Conservation (phyloP, 2,888 invertebrate genomes). For the Drepana falcataria region DNA sequence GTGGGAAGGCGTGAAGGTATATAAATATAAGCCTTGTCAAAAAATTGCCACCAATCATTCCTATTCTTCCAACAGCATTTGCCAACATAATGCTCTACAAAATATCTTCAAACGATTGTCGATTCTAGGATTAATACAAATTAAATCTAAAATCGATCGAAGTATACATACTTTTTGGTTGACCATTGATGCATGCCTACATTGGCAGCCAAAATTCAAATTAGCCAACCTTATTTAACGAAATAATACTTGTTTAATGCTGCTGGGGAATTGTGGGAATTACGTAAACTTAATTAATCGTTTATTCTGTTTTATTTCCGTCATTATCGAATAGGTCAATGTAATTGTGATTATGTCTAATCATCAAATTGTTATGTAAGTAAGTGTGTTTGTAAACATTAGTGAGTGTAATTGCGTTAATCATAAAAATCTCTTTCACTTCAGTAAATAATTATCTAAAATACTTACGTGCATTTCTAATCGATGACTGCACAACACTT, state of each 20-base stretch:
- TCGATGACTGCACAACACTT: constrained; percentile 32
- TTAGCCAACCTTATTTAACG: background rate
- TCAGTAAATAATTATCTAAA: background rate
- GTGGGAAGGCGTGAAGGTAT: too few species aligned
- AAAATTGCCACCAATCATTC: too few species aligned
- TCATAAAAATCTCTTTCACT: background rate
- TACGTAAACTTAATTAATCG: background rate
- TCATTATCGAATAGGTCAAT: background rate
- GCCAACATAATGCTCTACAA: too few species aligned
- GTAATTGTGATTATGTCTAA: background rate
- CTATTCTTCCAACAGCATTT: too few species aligned
- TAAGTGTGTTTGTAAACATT: background rate
- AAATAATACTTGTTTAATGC: background rate
- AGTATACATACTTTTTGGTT: too few species aligned
- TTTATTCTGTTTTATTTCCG: background rate
- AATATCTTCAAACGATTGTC: too few species aligned
- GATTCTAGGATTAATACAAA: too few species aligned
- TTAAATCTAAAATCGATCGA: too few species aligned
- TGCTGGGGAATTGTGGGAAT: background rate
- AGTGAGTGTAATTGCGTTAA: background rate
- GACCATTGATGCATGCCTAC: too few species aligned
- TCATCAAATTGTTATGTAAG: background rate
- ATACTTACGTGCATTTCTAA: constrained; percentile 64
- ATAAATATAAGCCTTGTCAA: too few species aligned
- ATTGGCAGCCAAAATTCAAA: background rate